These are phyloP conservation scores for Ranitomeya imitator DNA, from an alignment of 2,113 vertebrate species.

Conservation along the genomic window DNA sequence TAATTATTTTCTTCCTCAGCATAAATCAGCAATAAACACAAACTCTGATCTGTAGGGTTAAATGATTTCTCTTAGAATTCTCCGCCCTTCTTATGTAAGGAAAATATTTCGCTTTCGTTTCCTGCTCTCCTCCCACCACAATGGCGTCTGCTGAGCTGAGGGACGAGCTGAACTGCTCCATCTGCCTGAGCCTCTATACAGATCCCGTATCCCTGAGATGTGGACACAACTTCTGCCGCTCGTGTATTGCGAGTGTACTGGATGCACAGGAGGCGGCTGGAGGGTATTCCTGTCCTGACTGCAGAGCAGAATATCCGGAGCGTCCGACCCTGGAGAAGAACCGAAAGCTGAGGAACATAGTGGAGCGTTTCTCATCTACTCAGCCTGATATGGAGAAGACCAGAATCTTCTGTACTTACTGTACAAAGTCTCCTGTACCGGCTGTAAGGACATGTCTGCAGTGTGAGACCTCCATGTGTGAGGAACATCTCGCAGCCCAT, in stretches of 20 bases:
- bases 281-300: slow-evolving; percentile 55
- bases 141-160: slow-evolving; percentile 37
- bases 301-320: slow-evolving; percentile 35
- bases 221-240: slow-evolving; percentile 60
- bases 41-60: background rate
- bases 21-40: background rate
- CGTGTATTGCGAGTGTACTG: slow-evolving; percentile 51
- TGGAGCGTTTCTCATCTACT: slow-evolving; percentile 20
- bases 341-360: slow-evolving; percentile 55
- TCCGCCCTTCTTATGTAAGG: background rate
- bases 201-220: slow-evolving; percentile 57
- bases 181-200: slow-evolving; percentile 51
- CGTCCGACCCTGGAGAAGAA: slow-evolving; percentile 43
- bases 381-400: background rate
- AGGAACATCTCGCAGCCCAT: background rate
- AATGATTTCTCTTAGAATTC: background rate
- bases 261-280: slow-evolving; percentile 13
- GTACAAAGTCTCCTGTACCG: background rate
- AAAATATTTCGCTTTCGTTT: no score
- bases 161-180: no score
- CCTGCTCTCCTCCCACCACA: background rate
- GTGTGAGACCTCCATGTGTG: slow-evolving; percentile 29
- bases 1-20: background rate
- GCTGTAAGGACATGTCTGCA: slow-evolving; percentile 17
- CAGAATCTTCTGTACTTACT: slow-evolving; percentile 32